Conservation (phyloP, 1,140 invertebrate species). For the Globodera rostochiensis region DNA sequence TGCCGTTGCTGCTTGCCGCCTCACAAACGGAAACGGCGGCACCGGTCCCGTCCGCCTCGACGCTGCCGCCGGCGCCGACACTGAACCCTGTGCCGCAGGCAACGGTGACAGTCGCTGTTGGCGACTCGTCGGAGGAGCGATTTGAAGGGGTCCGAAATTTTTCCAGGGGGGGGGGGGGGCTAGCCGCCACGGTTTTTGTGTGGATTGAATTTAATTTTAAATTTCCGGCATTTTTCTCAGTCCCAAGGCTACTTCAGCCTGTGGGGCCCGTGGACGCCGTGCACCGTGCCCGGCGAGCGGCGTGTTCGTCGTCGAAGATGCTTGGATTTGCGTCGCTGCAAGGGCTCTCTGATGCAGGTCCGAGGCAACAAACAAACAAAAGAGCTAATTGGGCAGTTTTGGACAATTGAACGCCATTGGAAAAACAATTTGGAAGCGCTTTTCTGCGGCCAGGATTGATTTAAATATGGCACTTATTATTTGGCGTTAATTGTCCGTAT, state of each 20-base stretch:
- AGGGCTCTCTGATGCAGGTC: constrained; percentile 60
- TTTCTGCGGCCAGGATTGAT: too few relatives aligned
- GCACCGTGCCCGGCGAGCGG: constrained; percentile 56
- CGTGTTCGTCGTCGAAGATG: constrained; percentile 60
- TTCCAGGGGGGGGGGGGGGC: background rate
- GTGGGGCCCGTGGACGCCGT: constrained; percentile 62
- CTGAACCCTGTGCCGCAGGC: background rate
- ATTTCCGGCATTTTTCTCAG: constrained; percentile 23
- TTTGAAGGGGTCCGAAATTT: constrained; percentile 20
- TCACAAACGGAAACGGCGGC: background rate
- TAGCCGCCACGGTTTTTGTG: background rate
- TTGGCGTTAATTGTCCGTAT: too few relatives aligned
- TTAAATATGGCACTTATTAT: too few relatives aligned
- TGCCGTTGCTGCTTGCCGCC: too few relatives aligned
- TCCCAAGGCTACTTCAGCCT: constrained; percentile 57
- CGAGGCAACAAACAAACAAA: background rate
- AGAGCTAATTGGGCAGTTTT: too few relatives aligned
- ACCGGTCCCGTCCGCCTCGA: background rate
- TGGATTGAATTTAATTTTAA: too few relatives aligned
- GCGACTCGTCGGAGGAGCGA: constrained; percentile 12
- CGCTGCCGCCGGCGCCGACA: background rate
- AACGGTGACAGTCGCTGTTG: background rate
- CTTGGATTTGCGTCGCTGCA: constrained; percentile 55
- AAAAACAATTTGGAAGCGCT: too few relatives aligned
- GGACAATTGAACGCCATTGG: too few relatives aligned